Evolutionary conservation across 2,797 vertebrate genomes (phyloP).

Genomic region (Pitangus sulphuratus): DNA sequence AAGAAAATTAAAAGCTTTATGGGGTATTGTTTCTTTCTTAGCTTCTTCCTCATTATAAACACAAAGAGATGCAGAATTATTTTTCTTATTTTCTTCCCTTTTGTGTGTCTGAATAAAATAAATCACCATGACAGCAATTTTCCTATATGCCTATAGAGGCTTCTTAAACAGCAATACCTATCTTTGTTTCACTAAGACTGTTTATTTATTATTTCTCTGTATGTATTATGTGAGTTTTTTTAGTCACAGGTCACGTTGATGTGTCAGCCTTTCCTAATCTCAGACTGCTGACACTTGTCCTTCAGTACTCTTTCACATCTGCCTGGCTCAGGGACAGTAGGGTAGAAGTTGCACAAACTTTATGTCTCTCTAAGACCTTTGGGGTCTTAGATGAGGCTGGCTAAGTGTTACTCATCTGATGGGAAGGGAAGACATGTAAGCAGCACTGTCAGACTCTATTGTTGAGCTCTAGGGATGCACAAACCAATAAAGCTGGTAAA

Average conservation of each 20-base stretch:
- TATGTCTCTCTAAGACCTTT: accelerated
- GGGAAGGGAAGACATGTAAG: accelerated
- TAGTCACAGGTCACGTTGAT: neutral
- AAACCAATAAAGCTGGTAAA: accelerated
- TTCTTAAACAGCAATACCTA: neutral
- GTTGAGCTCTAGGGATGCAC: accelerated
- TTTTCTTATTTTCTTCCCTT: neutral
- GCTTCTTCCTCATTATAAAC: neutral
- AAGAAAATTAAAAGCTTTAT: neutral
- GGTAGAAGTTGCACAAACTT: neutral
- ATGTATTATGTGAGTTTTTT: accelerated
- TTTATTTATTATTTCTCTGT: neutral
- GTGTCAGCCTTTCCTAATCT: neutral
- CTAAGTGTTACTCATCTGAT: accelerated
- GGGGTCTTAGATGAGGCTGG: accelerated
- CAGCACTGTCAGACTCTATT: neutral
- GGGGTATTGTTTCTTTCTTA: neutral
- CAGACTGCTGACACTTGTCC: neutral
- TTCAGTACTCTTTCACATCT: neutral
- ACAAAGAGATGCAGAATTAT: accelerated
- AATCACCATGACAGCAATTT: neutral
- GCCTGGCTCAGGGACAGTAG: neutral
- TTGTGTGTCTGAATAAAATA: neutral
- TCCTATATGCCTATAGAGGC: neutral
- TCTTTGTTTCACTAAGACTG: neutral